These are phyloP conservation scores for Falcunculus frontatus DNA, from an alignment of 2,113 vertebrate genomes.

Conservation along the genomic window DNA sequence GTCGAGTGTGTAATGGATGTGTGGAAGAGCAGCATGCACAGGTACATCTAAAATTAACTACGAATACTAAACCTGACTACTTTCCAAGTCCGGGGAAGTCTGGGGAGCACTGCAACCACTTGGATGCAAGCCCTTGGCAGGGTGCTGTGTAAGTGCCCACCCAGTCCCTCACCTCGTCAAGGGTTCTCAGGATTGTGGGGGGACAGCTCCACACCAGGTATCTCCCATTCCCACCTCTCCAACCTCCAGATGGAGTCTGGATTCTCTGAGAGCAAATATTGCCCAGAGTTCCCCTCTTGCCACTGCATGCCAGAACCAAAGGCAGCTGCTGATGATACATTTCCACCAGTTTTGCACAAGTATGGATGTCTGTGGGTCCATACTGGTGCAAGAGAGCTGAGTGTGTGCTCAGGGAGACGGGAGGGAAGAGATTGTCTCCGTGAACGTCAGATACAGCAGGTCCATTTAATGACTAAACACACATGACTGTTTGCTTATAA, in stretches of 20 bases:
- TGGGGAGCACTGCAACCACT: neutral
- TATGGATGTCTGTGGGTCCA: accelerated
- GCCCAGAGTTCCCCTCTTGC: neutral
- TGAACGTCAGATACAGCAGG: neutral
- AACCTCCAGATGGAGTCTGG: neutral
- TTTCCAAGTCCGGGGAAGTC: neutral
- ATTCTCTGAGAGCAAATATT: neutral
- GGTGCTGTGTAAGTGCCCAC: neutral
- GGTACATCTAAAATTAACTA: constrained; percentile 30
- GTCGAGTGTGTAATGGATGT: neutral
- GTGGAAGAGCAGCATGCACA: neutral
- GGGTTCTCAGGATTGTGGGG: too few relatives aligned
- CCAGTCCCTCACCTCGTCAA: neutral
- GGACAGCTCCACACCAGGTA: neutral
- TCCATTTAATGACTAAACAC: constrained; percentile 39
- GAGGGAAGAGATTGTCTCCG: accelerated
- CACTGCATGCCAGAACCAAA: neutral
- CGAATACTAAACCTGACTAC: neutral
- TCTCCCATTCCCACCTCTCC: neutral
- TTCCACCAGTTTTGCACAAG: neutral
- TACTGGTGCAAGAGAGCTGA: neutral
- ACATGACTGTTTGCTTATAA: constrained; percentile 45
- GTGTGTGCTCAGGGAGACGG: accelerated
- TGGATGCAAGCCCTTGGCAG: accelerated
- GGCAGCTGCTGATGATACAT: neutral